Conservation (phyloP, 1,140 invertebrate species). For the Stratiolaelaps scimitus region DNA sequence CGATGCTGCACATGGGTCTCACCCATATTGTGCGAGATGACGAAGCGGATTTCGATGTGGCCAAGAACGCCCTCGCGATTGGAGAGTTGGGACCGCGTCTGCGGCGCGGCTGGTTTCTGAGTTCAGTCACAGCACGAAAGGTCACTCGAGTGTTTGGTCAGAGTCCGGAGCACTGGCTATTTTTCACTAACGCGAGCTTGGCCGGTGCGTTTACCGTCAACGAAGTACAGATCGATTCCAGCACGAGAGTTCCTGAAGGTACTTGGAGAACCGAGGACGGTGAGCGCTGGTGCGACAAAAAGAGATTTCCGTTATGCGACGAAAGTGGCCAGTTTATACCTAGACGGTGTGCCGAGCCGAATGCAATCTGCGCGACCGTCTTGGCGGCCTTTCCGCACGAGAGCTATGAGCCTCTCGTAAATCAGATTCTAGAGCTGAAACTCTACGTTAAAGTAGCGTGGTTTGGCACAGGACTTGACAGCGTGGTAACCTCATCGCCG, state of each 20-base stretch:
- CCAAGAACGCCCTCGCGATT: not conserved
- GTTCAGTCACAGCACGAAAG: not conserved
- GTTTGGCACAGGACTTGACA: not conserved
- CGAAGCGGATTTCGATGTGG: not conserved
- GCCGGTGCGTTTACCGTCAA: no score
- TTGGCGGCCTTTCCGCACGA: constrained; percentile 8
- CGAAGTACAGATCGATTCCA: no score
- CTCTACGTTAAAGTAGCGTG: constrained; percentile 5
- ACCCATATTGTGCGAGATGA: not conserved
- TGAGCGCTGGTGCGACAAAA: no score
- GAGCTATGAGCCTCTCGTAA: not conserved
- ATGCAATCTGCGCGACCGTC: not conserved
- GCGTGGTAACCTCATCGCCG: not conserved
- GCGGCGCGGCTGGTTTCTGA: not conserved
- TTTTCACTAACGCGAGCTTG: no score
- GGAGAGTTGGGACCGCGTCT: not conserved
- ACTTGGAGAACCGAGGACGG: no score
- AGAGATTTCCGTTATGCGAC: not conserved
- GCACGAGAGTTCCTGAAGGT: no score
- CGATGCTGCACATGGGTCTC: not conserved
- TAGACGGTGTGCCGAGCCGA: no score
- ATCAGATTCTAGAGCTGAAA: not conserved
- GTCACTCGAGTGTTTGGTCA: not conserved
- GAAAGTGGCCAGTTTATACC: not conserved
- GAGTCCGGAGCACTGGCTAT: not conserved